A percentile compares a stretch with the other conserved stretches of the same genome.
phyloP scores from a whole-genome alignment of 2,888 invertebrate species.

The Pseudococcus viburni region DNA sequence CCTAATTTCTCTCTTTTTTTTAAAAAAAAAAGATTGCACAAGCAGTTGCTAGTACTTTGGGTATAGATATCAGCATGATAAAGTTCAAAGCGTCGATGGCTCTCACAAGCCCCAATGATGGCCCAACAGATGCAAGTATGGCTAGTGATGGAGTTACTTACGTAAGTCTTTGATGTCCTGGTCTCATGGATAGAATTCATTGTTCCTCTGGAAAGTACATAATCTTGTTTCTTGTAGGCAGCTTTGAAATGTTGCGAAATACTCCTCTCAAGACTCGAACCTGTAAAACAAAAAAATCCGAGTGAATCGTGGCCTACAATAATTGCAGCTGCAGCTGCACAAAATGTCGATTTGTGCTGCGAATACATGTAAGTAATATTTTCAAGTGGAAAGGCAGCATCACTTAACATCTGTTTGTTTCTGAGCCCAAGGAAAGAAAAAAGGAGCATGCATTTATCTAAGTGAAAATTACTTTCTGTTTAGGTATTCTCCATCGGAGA shows the following conservation, averaged over 20 bases:
- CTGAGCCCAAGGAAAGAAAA: no score
- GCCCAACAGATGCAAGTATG: slow-evolving; percentile 70
- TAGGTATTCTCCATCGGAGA: background rate
- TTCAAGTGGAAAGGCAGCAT: no score
- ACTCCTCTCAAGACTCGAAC: slow-evolving; percentile 77
- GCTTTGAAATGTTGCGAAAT: slow-evolving; percentile 60
- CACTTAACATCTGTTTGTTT: no score
- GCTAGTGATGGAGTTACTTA: slow-evolving; percentile 70
- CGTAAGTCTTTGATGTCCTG: slow-evolving; percentile 66
- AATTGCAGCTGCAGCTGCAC: slow-evolving; percentile 38
- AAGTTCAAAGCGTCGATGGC: slow-evolving; percentile 71
- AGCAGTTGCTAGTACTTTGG: background rate
- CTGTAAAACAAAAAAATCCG: slow-evolving; percentile 82
- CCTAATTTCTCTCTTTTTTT: no score
- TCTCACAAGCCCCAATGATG: background rate
- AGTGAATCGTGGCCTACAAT: slow-evolving; percentile 84
- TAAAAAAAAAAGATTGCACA: background rate
- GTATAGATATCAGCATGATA: background rate
- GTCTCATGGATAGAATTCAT: background rate
- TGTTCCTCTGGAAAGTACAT: background rate
- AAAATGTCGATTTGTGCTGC: slow-evolving; percentile 51
- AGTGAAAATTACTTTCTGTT: background rate
- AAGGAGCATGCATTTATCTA: background rate
- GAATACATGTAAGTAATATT: slow-evolving; percentile 56
- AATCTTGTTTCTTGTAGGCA: slow-evolving; percentile 11